Evolutionary conservation across 2,888 invertebrate species (phyloP).

Genomic region (Amphipoea oculea): DNA sequence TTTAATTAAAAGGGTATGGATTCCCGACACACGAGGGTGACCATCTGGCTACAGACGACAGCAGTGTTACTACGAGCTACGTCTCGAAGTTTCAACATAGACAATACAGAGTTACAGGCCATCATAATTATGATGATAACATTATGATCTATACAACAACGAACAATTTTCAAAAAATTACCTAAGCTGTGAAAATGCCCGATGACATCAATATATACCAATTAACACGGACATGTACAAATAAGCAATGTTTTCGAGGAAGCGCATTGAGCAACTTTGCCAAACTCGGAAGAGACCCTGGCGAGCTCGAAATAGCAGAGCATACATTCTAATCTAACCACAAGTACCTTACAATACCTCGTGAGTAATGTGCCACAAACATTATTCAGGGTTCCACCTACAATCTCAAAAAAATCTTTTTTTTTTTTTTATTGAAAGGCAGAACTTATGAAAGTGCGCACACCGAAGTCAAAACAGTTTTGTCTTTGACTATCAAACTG

Average conservation of each 20-base stretch:
- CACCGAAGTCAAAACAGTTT: not conserved
- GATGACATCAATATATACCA: constrained; percentile 65
- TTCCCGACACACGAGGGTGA: constrained; percentile 5
- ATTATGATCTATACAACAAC: too few species aligned
- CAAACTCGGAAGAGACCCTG: constrained; percentile 76
- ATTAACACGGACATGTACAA: constrained; percentile 59
- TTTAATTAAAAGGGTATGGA: constrained; percentile 35
- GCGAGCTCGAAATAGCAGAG: constrained; percentile 68
- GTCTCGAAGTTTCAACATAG: constrained; percentile 7
- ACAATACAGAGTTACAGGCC: not conserved
- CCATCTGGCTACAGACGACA: constrained; percentile 25
- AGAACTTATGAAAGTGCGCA: not conserved
- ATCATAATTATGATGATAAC: not conserved
- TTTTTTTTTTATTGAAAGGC: not conserved
- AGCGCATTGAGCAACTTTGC: constrained; percentile 55
- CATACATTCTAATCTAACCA: constrained; percentile 66
- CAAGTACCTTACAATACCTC: constrained; percentile 44
- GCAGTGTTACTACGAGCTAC: constrained; percentile 2
- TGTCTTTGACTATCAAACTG: not conserved
- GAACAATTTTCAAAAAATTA: not conserved
- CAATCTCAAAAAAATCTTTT: not conserved
- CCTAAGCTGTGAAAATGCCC: constrained; percentile 19
- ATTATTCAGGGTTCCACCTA: constrained; percentile 17
- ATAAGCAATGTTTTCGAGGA: constrained; percentile 63
- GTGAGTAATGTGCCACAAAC: constrained; percentile 35